Base-by-base conservation (phyloP, 2,113 vertebrate species). In the Vombatus ursinus region DNA sequence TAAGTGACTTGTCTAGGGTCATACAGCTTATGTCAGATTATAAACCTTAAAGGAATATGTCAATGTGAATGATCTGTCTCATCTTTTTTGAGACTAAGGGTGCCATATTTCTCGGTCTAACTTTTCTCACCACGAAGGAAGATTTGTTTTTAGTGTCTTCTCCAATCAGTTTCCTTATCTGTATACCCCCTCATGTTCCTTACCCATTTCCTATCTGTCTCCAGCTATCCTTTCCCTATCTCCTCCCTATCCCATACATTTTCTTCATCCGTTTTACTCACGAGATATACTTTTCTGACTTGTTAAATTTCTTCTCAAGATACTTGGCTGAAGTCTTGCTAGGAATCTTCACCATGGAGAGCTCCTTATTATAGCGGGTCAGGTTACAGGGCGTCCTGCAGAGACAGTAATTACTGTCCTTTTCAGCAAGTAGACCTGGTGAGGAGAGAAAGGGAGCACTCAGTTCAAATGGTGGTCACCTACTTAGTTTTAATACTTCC, bases 261-360 rank as follows among this genome's bases (percentile, higher is more conserved):
- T 44, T 84, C 37, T 90, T 48, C 10, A 19, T 53, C 92, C 90
- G 31, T 44, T n/a, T 24, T 92, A 98, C 99, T 99, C 98, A 99
- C 99, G 99, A 99, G 98, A 99, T 99, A 95, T 99, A 99, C 96
- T 99, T 99, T 98, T 99, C 99, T 0, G 99, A 99, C 98, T 99
- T 99, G 99, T 99, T 99, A 98, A 99, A 99, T 98, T 99, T 99
- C 98, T 99, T 99, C 99, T 99, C 99, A 93, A 99, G 99, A 98
- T 99, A 99, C 97, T 99, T 99, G 95, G 99, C 99, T 0, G 99
- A 99, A 0, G 99, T 99, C 98, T 99, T 99, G 99, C 99, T 99
- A 98, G 99, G 99, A 97, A 99, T 99, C 98, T 99, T 99, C 96
- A 99, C 99, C 99, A 99, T 99, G 98, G 99, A 99, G 94, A 99